These are phyloP conservation scores for Sympetrum striolatum DNA, from an alignment of 2,888 invertebrate genomes.

Conservation along the genomic window DNA sequence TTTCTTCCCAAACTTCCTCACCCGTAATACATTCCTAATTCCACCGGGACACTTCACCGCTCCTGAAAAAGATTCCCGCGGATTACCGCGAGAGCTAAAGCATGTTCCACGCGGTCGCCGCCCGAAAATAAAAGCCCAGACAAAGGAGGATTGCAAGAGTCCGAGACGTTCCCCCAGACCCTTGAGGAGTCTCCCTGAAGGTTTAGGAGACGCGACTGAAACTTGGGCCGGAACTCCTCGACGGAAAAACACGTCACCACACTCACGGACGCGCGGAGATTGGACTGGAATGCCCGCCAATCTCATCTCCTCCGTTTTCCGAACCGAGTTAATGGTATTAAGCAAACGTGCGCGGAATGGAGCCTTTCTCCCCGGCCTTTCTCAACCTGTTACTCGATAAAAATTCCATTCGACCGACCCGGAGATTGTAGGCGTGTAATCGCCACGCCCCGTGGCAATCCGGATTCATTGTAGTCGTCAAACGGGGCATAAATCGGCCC, in stretches of 20 bases:
- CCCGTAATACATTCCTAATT: background rate
- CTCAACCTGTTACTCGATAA: background rate
- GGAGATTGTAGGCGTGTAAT: background rate
- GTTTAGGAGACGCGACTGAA: background rate
- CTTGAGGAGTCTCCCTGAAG: background rate
- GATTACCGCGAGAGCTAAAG: slow-evolving; percentile 15
- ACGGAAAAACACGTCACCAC: background rate
- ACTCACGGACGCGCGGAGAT: background rate
- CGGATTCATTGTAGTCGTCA: background rate
- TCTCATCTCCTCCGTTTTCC: background rate
- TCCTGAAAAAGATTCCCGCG: background rate
- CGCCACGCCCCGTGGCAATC: background rate
- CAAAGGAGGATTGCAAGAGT: background rate
- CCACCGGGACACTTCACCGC: background rate
- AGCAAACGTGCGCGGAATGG: background rate
- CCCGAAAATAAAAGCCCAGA: background rate
- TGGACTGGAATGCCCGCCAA: background rate
- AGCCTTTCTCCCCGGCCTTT: background rate
- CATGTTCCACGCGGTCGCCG: background rate
- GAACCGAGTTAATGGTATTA: slow-evolving; percentile 13
- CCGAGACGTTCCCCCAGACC: background rate
- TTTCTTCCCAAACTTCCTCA: too few relatives aligned
- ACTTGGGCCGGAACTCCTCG: background rate
- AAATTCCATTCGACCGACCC: background rate
- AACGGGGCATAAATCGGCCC: background rate